phyloP scores from a whole-genome alignment of 2,113 vertebrate species.

The Nasalis larvatus region DNA sequence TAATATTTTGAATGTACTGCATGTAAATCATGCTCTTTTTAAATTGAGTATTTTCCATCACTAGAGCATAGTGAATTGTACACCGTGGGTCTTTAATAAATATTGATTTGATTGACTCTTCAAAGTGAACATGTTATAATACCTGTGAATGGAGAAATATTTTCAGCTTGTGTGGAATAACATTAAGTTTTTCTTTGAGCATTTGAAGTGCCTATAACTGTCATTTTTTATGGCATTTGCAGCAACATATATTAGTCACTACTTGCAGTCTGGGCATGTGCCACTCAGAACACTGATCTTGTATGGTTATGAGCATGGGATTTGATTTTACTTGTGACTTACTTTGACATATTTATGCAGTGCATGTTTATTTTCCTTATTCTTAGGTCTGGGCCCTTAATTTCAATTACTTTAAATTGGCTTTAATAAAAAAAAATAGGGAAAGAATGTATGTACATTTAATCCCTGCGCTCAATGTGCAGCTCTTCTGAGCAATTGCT shows the following conservation, averaged over 20 bases:
- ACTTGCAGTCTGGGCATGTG: constrained; percentile 49
- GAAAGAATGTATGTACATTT: constrained; percentile 26
- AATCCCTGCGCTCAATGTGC: constrained; percentile 60
- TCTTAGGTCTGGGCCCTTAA: constrained; percentile 35
- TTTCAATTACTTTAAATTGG: constrained; percentile 64
- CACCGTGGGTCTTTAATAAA: constrained; percentile 25
- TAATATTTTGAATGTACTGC: constrained; percentile 54
- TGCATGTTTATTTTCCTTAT: constrained; percentile 72
- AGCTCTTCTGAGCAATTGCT: constrained; percentile 53
- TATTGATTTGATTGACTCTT: constrained; percentile 18
- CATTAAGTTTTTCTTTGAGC: constrained; percentile 66
- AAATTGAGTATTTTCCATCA: constrained; percentile 58
- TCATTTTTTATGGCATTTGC: constrained; percentile 60
- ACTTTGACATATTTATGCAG: constrained; percentile 58
- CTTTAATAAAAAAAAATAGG: constrained; percentile 44
- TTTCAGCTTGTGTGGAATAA: constrained; percentile 75
- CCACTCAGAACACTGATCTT: constrained; percentile 18
- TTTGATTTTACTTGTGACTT: neutral
- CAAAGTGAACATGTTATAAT: constrained; percentile 71
- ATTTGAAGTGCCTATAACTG: constrained; percentile 78
- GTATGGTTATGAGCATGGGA: constrained; percentile 54
- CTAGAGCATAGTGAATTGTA: neutral
- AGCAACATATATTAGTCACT: constrained; percentile 30
- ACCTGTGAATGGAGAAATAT: constrained; percentile 62
- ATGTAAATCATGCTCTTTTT: constrained; percentile 54